Evolutionary conservation across 1,140 invertebrate species (phyloP), one percentile per base, ranked within the genome.

Genomic region (Pararge aegeria): DNA sequence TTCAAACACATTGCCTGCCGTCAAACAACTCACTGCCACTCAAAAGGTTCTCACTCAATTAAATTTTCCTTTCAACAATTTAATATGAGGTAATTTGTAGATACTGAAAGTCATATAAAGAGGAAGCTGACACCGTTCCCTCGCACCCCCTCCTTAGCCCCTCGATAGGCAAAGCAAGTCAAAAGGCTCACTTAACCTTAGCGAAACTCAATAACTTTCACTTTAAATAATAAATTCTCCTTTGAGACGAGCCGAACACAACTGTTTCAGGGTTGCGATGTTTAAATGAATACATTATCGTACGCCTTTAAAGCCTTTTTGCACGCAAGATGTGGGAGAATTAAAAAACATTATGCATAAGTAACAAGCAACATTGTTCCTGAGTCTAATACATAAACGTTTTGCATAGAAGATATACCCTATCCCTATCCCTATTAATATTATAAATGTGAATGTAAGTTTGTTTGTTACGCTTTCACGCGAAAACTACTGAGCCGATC

Each of bases 191-290:
- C 82, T 87, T 87, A 87, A 82, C 82, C 84, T 87, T 82, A 84
- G 78, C 79, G 82, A 83, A 85, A 87, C 82, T 87, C 81, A 85
- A 87, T 87, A 87, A 84, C 80, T 84, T 87, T 87, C 81, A 77
- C 75, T 83, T 83, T 87, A 83, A 85, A 85, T 87, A 85, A 85
- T 87, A 85, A 83, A 83, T 85, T 81, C 70, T 75, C 77, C 82
- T 85, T 85, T 84, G 84, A 85, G 73, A 66, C 72, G 72, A 55
- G 73, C 75, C 81, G 66, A 71, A 79, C 70, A 81, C 70, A 74
- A 78, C 73, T 71, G 75, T 61, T 64, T 51, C 70, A 78, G 80
- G 83, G 81, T 53, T 83, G 75, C 48, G 76, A 70, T 69, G 68
- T 68, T 80, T 66, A 71, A 69, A 67, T 63, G 55, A 58, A 59